These are phyloP conservation scores for Drosophila pegasa DNA, from an alignment of 2,888 invertebrate species.

Conservation along the genomic window DNA sequence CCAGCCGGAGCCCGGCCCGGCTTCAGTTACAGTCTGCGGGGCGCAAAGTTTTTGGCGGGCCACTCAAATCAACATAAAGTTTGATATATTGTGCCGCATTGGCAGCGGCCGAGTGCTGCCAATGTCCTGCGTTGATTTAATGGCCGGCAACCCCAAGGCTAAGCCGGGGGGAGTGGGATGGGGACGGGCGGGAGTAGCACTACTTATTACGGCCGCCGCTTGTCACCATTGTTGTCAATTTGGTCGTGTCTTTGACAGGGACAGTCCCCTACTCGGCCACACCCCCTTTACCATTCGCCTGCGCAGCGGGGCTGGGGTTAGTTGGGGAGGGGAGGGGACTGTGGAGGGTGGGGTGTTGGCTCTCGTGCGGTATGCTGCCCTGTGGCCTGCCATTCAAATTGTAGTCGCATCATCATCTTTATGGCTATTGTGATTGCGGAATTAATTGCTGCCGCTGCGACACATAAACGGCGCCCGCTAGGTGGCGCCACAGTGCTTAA, in stretches of 20 bases:
- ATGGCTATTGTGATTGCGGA: slow-evolving; percentile 79
- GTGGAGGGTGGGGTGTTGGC: too few species aligned
- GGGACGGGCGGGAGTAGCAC: slow-evolving; percentile 29
- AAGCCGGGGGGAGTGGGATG: not conserved
- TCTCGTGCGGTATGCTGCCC: not conserved
- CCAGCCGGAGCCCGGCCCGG: slow-evolving; percentile 11
- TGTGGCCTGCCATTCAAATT: slow-evolving; percentile 66
- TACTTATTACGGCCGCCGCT: slow-evolving; percentile 74
- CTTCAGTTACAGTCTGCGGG: slow-evolving; percentile 42
- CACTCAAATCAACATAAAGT: slow-evolving; percentile 80
- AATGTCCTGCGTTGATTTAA: slow-evolving; percentile 78
- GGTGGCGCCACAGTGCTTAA: slow-evolving; percentile 74
- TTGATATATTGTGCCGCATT: slow-evolving; percentile 77
- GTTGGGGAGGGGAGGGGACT: not conserved
- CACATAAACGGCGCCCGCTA: slow-evolving; percentile 50
- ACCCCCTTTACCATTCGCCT: not conserved
- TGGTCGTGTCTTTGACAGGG: slow-evolving; percentile 74
- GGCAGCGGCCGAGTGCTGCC: slow-evolving; percentile 47
- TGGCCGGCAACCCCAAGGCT: slow-evolving; percentile 56
- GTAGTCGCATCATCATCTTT: slow-evolving; percentile 79
- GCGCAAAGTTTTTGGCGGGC: slow-evolving; percentile 69
- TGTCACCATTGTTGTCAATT: slow-evolving; percentile 80
- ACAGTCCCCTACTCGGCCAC: not conserved
- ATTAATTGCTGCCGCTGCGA: slow-evolving; percentile 72
- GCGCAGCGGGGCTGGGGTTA: not conserved